Evolutionary conservation across 2,113 vertebrate species (phyloP).

Genomic region (Psilopogon haemacephalus): DNA sequence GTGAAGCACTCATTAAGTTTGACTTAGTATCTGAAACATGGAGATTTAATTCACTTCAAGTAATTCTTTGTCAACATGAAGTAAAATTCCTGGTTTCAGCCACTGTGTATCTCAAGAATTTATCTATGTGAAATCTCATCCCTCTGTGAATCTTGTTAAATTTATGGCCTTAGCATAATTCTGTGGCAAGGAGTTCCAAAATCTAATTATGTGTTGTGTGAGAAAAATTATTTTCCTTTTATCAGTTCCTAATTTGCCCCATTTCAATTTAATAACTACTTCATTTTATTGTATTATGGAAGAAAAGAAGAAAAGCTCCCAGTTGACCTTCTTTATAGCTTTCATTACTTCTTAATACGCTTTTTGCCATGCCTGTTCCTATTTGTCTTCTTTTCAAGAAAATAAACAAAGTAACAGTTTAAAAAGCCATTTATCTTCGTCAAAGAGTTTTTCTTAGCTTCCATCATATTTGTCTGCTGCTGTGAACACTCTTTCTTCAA

Average conservation of each 20-base stretch:
- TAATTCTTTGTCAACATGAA: constrained; percentile 47
- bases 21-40: constrained; percentile 9
- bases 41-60: constrained; percentile 32
- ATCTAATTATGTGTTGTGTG: constrained; percentile 59
- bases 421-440: constrained; percentile 15
- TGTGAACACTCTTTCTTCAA: not conserved
- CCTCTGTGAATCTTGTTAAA: constrained; percentile 33
- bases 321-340: constrained; percentile 59
- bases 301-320: constrained; percentile 52
- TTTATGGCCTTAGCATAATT: constrained; percentile 49
- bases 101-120: constrained; percentile 26
- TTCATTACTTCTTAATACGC: constrained; percentile 57
- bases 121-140: constrained; percentile 38
- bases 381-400: constrained; percentile 46
- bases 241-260: constrained; percentile 56
- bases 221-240: constrained; percentile 68
- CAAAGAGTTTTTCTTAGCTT: not conserved
- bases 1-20: constrained; percentile 9
- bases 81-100: constrained; percentile 33
- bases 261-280: constrained; percentile 60
- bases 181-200: constrained; percentile 21
- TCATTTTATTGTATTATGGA: constrained; percentile 56
- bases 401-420: constrained; percentile 51
- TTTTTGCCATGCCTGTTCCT: constrained; percentile 45
- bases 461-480: not conserved